Percentiles rank a stretch among this genome's conserved stretches.
Conservation (phyloP, 2,888 invertebrate species). For the Hoplodrina ambigua region DNA sequence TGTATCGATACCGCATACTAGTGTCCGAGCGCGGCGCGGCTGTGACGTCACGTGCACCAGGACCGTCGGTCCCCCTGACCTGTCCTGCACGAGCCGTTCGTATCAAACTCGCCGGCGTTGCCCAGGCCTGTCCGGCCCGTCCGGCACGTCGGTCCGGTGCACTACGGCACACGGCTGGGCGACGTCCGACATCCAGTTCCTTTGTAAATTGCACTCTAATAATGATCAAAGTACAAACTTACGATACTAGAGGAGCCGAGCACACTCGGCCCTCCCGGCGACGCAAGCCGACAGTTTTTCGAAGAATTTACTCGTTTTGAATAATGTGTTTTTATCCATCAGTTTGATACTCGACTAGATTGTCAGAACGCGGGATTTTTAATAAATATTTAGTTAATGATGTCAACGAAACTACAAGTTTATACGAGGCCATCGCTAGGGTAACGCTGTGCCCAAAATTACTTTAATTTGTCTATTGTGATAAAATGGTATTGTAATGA, state of each 20-base stretch:
- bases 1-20: constrained; percentile 42
- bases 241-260: constrained; percentile 52
- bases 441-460: constrained; percentile 65
- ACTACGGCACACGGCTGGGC: constrained; percentile 20
- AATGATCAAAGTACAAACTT: constrained; percentile 76
- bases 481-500: constrained; percentile 71
- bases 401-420: constrained; percentile 61
- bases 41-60: constrained; percentile 21
- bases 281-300: constrained; percentile 72
- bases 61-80: constrained; percentile 10
- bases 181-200: constrained; percentile 47
- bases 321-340: constrained; percentile 66
- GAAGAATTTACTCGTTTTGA: constrained; percentile 80
- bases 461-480: constrained; percentile 74
- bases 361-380: constrained; percentile 57
- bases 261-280: constrained; percentile 44
- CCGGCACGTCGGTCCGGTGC: background rate
- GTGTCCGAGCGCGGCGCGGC: constrained; percentile 31
- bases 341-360: constrained; percentile 61
- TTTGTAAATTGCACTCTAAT: constrained; percentile 64
- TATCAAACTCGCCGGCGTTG: background rate
- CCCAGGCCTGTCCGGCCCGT: too few species aligned
- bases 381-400: constrained; percentile 57
- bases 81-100: background rate
- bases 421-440: constrained; percentile 73